Evolutionary conservation across 2,888 invertebrate species (phyloP), one percentile per base, ranked within the genome.

Genomic region (Margaritifera margaritifera): DNA sequence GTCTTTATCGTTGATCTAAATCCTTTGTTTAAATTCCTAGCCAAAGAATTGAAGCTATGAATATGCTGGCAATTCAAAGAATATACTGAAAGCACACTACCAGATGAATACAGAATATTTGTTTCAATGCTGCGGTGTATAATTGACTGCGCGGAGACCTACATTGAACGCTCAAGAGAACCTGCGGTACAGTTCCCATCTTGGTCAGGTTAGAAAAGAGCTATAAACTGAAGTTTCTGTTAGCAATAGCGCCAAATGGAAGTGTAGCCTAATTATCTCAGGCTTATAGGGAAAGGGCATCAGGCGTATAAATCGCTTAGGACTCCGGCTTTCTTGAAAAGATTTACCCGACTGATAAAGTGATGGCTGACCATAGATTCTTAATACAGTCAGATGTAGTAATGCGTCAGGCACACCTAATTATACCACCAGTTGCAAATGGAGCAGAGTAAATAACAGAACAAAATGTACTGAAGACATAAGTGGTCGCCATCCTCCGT

Each of bases 321-420:
- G n/a, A 75, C 8, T 65, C 63, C 20, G 71, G 71, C 0, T 69
- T 71, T 54, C 61, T 75, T 4, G 65, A 72, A 54, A 31, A 27
- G 4, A 22, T 75, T n/a, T 70, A 75, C 54, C 68, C 68, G 19
- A 31, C 52, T n/a, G 75, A 77, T 57, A n/a, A 55, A 19, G 55
- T 79, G 6, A 27, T 75, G 56, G 77, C 75, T 31, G 77, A 77
- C 62, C 25, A 67, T 50, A 73, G 77, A 18, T 78, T 77, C 60
- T 57, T 65, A 8, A 78, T 79, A n/a, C n/a, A 62, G 25, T 55
- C 56, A 6, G 71, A 75, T n/a, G 27, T 73, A 5, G 18, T 74
- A 8, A 24, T 69, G 56, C n/a, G 66, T 6, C 51, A 18, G 8
- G 68, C 68, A 20, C 53, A 57, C 18, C 64, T 75, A 22, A 62